Evolutionary conservation across 2,113 vertebrate species (phyloP), one percentile per base, ranked within the genome.

Genomic region (Pomatostomus ruficeps): DNA sequence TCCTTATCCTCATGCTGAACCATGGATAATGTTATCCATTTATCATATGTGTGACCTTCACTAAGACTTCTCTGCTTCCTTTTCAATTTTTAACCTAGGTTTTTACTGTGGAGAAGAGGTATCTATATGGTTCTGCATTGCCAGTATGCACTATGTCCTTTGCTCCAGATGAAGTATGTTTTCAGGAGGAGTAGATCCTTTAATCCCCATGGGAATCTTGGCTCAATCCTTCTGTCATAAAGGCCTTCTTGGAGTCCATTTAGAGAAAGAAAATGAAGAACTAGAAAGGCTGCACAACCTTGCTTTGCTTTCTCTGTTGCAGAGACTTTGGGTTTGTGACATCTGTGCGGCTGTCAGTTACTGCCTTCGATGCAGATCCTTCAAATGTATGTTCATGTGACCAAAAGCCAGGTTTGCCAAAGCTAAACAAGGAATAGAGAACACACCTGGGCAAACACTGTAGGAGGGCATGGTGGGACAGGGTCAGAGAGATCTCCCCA

Each of bases 401-500:
- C 74, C 55, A 77, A 76, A 52, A 85, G 33, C 22, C 25, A 63
- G 74, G 68, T 88, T 79, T 83, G 62, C 71, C 29, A 8, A 90
- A 77, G 67, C 25, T 55, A 88, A 74, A 68, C 63, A 77, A 83
- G 85, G 63, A 94, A 29, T 14, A 67, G 67, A 71, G 94, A 90
- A 46, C 8, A 3, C 95, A 97, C 88, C 96, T 96, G 95, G 52
- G 90, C 93, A 96, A 97, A 96, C 95, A 95, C 0, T 0, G 36
- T 11, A 66, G 33, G 42, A 94, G 93, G 58, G 48, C 85, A 52
- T 1, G 6, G 52, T 88, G 67, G 79, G 94, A 62, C 89, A 78
- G 75, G 94, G 93, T 97, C 96, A 96, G 82, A 70, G 78, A 96
- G 92, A 63, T 90, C 89, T 92, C 57, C n/a, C 22, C 31, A 25